phyloP scores from a whole-genome alignment of 2,888 invertebrate species.

The Venustoraphidia nigricollis region DNA sequence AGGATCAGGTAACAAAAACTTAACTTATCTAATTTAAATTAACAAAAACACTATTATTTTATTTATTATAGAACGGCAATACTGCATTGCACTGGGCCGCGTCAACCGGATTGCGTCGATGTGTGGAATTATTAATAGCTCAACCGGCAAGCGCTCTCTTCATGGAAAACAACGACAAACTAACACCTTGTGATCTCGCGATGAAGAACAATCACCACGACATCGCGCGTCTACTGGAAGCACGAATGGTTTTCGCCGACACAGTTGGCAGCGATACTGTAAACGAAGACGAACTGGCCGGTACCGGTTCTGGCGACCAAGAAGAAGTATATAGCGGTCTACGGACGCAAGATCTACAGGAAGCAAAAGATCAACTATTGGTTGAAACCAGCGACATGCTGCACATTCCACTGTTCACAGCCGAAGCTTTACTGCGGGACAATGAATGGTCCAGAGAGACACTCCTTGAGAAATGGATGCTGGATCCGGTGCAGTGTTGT shows the following conservation, averaged over 20 bases:
- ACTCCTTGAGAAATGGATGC: conserved; percentile 51
- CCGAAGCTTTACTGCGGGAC: conserved; percentile 48
- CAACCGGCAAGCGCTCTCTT: conserved; percentile 40
- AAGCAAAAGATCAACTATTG: conserved; percentile 51
- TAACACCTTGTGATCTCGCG: conserved; percentile 50
- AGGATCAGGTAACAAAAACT: conserved; percentile 34
- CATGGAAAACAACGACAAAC: conserved; percentile 41
- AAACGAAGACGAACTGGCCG: conserved; percentile 31
- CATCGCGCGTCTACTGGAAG: conserved; percentile 46
- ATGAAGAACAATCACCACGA: conserved; percentile 40
- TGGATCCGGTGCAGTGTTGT: conserved; percentile 45
- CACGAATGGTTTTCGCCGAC: conserved; percentile 50
- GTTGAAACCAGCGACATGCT: conserved; percentile 58
- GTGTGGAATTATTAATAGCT: conserved; percentile 43
- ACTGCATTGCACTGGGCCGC: conserved; percentile 53
- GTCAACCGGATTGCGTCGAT: conserved; percentile 39
- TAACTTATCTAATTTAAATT: too few species aligned
- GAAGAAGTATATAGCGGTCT: conserved; percentile 42
- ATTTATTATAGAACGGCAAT: conserved; percentile 36
- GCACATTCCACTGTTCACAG: conserved; percentile 50
- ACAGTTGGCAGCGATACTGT: conserved; percentile 29
- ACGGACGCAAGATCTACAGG: conserved; percentile 49
- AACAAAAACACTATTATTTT: not conserved
- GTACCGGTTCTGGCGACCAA: conserved; percentile 22
- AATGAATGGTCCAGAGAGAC: conserved; percentile 55